Evolutionary conservation across 2,797 vertebrate genomes (phyloP).

Genomic region (Telmatherina bonti): DNA sequence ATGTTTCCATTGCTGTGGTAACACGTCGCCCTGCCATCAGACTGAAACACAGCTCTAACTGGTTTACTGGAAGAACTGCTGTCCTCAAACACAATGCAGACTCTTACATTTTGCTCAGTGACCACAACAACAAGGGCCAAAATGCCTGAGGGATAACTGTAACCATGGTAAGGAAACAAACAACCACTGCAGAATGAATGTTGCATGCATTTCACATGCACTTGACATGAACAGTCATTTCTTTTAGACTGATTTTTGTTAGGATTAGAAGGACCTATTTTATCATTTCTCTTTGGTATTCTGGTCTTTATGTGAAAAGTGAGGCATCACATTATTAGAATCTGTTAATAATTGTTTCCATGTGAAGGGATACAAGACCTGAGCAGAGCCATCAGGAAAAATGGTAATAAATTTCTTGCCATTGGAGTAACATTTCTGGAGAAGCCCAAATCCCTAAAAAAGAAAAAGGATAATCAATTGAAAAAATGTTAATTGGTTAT

Average conservation of each 20-base stretch:
- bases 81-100: constrained; percentile 86
- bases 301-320: not conserved
- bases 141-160: constrained; percentile 91
- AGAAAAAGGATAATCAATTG: not conserved
- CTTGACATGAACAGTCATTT: not conserved
- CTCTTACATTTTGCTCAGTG: constrained; percentile 63
- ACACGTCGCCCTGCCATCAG: constrained; percentile 86
- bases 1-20: constrained; percentile 86
- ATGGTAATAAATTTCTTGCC: constrained; percentile 87
- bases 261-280: not conserved
- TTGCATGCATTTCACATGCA: not conserved
- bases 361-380: constrained; percentile 86
- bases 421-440: constrained; percentile 84
- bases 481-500: not conserved
- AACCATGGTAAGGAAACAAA: constrained; percentile 60
- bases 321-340: not conserved
- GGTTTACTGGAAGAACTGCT: constrained; percentile 20
- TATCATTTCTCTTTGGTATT: not conserved
- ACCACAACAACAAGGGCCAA: constrained; percentile 83
- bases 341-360: not conserved
- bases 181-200: not conserved
- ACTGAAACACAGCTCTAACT: constrained; percentile 86
- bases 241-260: too few species aligned
- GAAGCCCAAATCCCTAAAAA: constrained; percentile 50
- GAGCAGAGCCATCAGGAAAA: constrained; percentile 87